A percentile compares a stretch with the other conserved stretches of the same genome.
These are phyloP conservation scores for Hecatera dysodea DNA, from an alignment of 2,888 invertebrate species.

Conservation along the genomic window DNA sequence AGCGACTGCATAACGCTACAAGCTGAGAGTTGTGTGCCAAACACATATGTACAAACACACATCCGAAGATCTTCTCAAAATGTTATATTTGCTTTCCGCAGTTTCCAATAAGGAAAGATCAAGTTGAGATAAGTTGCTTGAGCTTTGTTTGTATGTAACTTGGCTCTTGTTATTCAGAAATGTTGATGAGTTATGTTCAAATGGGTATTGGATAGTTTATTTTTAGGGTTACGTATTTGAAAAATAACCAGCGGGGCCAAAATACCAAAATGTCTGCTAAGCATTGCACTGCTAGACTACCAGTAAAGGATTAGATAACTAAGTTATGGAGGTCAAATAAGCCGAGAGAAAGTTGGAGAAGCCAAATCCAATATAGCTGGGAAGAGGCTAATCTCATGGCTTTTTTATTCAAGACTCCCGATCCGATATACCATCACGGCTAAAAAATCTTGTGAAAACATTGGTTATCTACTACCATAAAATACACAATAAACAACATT, in stretches of 20 bases:
- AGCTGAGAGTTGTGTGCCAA: constrained; percentile 39
- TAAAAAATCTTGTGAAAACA: no score
- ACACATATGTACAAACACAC: constrained; percentile 51
- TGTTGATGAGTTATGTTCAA: not conserved
- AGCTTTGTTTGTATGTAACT: not conserved
- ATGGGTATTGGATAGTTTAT: not conserved
- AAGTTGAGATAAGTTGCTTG: not conserved
- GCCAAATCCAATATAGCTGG: no score
- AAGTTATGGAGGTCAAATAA: no score
- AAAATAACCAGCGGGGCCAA: no score
- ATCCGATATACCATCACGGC: no score
- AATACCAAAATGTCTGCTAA: no score
- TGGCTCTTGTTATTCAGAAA: not conserved
- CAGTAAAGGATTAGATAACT: no score
- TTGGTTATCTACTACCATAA: not conserved
- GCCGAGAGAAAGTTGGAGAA: no score
- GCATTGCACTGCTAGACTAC: no score
- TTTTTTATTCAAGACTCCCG: no score
- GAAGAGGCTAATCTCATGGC: no score
- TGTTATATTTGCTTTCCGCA: constrained; percentile 31
- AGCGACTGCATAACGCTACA: constrained; percentile 13
- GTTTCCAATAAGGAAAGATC: constrained; percentile 22
- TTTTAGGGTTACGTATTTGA: not conserved
- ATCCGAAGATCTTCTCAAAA: constrained; percentile 34
- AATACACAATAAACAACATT: not conserved